Conservation (phyloP, 2,113 vertebrate genomes). For the Nestor notabilis region DNA sequence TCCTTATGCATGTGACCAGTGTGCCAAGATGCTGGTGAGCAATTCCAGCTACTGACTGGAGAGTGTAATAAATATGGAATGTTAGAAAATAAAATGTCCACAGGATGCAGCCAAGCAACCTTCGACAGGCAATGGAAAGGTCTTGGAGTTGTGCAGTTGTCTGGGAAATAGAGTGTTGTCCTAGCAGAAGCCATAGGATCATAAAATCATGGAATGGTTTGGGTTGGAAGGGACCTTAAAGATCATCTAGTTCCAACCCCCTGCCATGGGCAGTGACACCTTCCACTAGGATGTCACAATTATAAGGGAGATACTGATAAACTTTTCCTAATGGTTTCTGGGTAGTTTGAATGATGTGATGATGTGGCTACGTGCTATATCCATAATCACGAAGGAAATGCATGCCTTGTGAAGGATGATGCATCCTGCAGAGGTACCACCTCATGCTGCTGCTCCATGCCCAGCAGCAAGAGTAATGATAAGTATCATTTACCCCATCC, state of each 20-base stretch:
- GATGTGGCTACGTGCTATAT: constrained; percentile 32
- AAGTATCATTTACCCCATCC: neutral
- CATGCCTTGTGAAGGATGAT: neutral
- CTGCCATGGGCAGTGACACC: neutral
- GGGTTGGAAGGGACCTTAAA: neutral
- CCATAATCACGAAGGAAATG: neutral
- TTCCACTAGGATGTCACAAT: neutral
- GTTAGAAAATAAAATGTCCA: neutral
- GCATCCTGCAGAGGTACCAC: constrained; percentile 11
- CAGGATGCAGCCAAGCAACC: neutral
- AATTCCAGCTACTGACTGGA: constrained; percentile 31
- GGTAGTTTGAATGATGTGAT: constrained; percentile 20
- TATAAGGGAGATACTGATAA: constrained; percentile 11
- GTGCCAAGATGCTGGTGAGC: neutral
- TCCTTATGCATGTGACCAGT: neutral
- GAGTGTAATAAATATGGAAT: constrained; percentile 19
- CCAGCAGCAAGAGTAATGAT: neutral
- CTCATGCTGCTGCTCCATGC: neutral
- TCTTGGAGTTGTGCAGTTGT: neutral
- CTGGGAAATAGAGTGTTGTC: neutral
- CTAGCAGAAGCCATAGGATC: constrained; percentile 9
- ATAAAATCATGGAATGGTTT: neutral
- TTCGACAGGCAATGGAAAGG: neutral
- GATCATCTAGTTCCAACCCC: neutral
- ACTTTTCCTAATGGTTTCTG: constrained; percentile 38